These are phyloP conservation scores for Eulemur rubriventer DNA, from an alignment of 2,797 vertebrate genomes.

Conservation along the genomic window DNA sequence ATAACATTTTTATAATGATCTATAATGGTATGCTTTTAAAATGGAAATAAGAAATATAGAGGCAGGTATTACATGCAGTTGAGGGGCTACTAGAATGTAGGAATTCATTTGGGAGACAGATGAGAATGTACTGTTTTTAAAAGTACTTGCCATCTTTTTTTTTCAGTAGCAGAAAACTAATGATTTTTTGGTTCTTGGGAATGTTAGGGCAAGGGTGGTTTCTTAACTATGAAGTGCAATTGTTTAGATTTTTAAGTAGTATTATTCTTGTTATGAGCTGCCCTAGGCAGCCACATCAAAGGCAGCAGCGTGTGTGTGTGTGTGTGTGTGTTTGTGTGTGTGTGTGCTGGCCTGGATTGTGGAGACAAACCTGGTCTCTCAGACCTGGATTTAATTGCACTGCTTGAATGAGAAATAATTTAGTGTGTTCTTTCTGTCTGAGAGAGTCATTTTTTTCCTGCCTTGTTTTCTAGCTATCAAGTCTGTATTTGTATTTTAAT, in stretches of 20 bases:
- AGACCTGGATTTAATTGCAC: conserved; percentile 82
- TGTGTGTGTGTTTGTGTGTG: neutral
- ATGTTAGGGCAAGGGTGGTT: neutral
- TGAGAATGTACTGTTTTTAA: conserved; percentile 54
- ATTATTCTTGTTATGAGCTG: conserved; percentile 80
- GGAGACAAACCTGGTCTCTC: conserved; percentile 75
- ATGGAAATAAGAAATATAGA: conserved; percentile 41
- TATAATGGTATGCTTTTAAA: conserved; percentile 45
- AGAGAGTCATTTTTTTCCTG: conserved; percentile 72
- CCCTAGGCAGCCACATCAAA: conserved; percentile 85
- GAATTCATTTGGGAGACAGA: neutral
- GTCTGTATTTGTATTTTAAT: conserved; percentile 81
- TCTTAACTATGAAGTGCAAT: conserved; percentile 72
- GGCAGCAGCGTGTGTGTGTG: conserved; percentile 36
- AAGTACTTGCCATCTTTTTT: conserved; percentile 12
- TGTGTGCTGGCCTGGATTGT: conserved; percentile 68
- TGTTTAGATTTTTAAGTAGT: conserved; percentile 82
- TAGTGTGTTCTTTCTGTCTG: conserved; percentile 75
- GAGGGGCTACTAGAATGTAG: neutral
- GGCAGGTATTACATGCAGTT: conserved; percentile 18
- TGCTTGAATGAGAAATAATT: conserved; percentile 82
- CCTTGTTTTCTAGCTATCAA: conserved; percentile 78
- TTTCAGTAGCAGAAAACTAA: conserved; percentile 46
- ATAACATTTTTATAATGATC: conserved; percentile 35
- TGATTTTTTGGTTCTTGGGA: conserved; percentile 45